phyloP scores from a whole-genome alignment of 2,888 invertebrate species.

The Cylloceria caligata region DNA sequence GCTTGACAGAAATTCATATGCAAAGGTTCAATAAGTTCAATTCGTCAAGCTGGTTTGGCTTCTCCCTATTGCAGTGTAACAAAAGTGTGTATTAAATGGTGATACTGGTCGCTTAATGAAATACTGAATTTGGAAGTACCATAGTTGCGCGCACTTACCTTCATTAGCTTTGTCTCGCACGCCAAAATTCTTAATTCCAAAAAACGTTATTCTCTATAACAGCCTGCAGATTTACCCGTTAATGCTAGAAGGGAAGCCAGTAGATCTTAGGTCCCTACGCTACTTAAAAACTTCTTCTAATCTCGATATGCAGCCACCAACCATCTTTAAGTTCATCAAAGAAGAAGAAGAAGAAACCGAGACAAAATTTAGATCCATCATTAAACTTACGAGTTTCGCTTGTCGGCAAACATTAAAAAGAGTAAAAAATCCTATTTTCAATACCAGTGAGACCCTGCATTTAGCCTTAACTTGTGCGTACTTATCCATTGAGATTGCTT shows the following conservation, averaged over 20 bases:
- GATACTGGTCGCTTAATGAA: too few species aligned
- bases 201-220: too few species aligned
- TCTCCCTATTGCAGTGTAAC: background rate
- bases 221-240: too few species aligned
- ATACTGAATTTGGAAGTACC: too few species aligned
- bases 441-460: background rate
- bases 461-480: background rate
- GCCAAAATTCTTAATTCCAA: too few species aligned
- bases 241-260: background rate
- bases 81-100: too few species aligned
- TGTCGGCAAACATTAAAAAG: background rate
- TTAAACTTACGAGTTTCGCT: background rate
- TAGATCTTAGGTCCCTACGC: background rate
- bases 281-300: conserved; percentile 5
- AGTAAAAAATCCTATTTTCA: background rate
- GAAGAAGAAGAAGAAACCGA: background rate
- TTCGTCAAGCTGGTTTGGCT: background rate
- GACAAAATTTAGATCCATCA: background rate
- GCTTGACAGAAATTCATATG: background rate
- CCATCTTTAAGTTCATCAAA: background rate
- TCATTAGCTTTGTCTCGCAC: too few species aligned
- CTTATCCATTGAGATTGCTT: too few species aligned
- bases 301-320: background rate
- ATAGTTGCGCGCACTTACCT: too few species aligned
- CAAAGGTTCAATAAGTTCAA: background rate